Evolutionary conservation across 2,797 vertebrate species (phyloP), one percentile per base, ranked within the genome.

Genomic region (Melanotaenia trifasciata): DNA sequence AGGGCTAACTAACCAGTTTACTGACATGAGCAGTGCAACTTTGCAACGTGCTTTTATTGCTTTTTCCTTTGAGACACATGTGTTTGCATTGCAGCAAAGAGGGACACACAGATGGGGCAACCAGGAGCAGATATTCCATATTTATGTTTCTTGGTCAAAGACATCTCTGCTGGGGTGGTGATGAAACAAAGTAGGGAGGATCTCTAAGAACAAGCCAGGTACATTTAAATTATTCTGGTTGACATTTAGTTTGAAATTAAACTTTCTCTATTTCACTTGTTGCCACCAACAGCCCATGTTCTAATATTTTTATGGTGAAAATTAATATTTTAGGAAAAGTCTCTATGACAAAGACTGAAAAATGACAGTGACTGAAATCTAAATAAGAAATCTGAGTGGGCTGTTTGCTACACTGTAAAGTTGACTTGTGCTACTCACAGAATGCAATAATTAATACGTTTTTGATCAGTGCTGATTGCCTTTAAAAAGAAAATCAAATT

Each of bases 81-180:
- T 84, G 81, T 88, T 88, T 85, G 70, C 63, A 62, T 76, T 83
- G 73, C 80, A 56, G 79, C 76, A 72, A 73, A 78, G 58, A 30
- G 76, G 61, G 74, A 71, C 84, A 67, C 58, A 70, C 57, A 69
- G 75, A 68, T 47, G 73, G 76, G 85, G 72, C 79, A 69, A 74
- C 70, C 76, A 54, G 80, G 67, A 82, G 75, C 76, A 50, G 83
- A 78, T n/a, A 20, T 82, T 74, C 76, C 76, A 60, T 43, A 64
- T 43, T 83, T 82, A 71, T 74, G 79, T 58, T 36, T 77, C 79
- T 82, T 73, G 74, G 88, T 90, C 83, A 85, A 87, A 88, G 79
- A 84, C 76, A 67, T 75, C 66, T 85, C 66, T 81, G 69, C 69
- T 72, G 77, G 67, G 84, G 58, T 77, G 65, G 80, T 70, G 75